Percentiles rank a stretch among this genome's conserved stretches.
Conservation (phyloP, 2,113 vertebrate species). For the Dicaeum eximium region DNA sequence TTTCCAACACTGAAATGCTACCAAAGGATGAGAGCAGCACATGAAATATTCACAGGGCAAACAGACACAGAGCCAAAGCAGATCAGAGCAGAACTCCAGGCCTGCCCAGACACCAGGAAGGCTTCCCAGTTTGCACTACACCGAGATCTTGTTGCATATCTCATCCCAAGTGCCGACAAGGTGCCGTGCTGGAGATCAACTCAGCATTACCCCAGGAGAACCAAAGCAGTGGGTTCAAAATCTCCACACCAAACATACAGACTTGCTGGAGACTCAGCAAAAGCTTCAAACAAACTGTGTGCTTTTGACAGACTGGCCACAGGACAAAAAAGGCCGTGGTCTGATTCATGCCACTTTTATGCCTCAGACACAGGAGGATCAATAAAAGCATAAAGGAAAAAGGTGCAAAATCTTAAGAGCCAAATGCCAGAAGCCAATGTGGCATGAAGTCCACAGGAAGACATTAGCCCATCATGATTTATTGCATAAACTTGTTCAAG, state of each 20-base stretch:
- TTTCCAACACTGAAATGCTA: not conserved
- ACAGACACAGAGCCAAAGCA: not conserved
- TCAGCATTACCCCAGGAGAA: not conserved
- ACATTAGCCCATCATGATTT: not conserved
- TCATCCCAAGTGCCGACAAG: not conserved
- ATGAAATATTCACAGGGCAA: slow-evolving; percentile 21
- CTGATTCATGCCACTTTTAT: not conserved
- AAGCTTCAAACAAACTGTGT: not conserved
- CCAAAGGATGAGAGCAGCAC: not conserved
- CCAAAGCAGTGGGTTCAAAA: not conserved
- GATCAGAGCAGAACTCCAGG: not conserved
- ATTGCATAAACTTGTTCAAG: not conserved
- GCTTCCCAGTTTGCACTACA: not conserved
- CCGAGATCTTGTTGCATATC: not conserved
- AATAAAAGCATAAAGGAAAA: not conserved
- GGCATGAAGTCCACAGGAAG: not conserved
- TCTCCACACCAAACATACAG: not conserved
- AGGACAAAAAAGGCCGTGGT: not conserved
- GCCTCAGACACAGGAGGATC: not conserved
- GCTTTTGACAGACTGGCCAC: not conserved
- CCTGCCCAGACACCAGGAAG: not conserved
- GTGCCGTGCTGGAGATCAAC: not conserved
- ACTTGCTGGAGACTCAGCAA: not conserved
- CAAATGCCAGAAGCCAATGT: not conserved
- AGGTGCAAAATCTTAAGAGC: not conserved